Percentiles rank a stretch among this genome's conserved stretches.
phyloP scores from a whole-genome alignment of 2,113 vertebrate genomes.

The Mola mola region DNA sequence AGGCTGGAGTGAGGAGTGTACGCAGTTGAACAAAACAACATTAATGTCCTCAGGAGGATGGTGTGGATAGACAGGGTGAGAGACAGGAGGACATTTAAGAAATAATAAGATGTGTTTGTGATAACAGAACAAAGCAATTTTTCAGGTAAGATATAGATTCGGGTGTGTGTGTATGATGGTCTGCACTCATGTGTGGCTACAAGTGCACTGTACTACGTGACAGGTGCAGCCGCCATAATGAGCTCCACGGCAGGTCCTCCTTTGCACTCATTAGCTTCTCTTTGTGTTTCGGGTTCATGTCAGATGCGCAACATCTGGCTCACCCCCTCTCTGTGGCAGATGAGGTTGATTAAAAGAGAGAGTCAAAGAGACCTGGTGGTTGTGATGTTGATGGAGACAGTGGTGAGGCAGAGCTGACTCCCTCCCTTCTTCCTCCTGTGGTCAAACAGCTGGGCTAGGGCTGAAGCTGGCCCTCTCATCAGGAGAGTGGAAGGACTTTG shows the following conservation, averaged over 20 bases:
- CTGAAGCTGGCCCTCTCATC: conserved; percentile 42
- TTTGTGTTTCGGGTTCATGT: conserved; percentile 16
- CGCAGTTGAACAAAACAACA: conserved; percentile 37
- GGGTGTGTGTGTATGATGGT: too few species aligned
- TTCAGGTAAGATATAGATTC: too few species aligned
- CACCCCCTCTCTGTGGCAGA: conserved; percentile 19
- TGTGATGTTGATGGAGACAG: background rate
- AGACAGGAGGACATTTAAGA: too few species aligned
- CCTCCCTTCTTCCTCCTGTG: conserved; percentile 15
- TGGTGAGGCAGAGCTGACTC: conserved; percentile 44
- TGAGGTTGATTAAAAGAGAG: conserved; percentile 43
- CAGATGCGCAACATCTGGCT: background rate
- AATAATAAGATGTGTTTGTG: too few species aligned
- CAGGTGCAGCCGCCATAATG: conserved; percentile 53
- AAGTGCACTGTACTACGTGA: too few species aligned
- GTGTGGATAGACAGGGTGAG: background rate
- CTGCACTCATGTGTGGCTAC: too few species aligned
- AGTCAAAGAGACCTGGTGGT: conserved; percentile 18
- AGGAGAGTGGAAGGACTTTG: conserved; percentile 23
- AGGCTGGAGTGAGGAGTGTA: conserved; percentile 37
- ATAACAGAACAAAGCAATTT: too few species aligned
- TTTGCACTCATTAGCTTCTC: conserved; percentile 1
- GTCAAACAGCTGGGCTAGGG: conserved; percentile 54
- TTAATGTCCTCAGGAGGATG: conserved; percentile 31
- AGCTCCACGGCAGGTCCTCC: conserved; percentile 23